phyloP scores from a whole-genome alignment of 1,140 invertebrate genomes.

The Zaprionus capensis region DNA sequence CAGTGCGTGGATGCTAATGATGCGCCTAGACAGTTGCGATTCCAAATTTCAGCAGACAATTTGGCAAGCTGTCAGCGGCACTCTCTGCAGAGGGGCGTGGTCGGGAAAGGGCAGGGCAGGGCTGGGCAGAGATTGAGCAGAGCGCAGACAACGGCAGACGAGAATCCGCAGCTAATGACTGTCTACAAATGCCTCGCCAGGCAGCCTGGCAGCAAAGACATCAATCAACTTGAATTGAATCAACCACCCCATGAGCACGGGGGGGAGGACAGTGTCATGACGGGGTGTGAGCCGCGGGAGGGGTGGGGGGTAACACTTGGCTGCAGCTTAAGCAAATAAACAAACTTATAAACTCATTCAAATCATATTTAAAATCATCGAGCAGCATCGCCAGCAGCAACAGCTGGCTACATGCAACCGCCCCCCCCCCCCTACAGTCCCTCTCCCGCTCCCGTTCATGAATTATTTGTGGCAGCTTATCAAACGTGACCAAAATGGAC shows the following conservation, averaged over 20 bases:
- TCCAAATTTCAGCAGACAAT: constrained; percentile 66
- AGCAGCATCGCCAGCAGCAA: constrained; percentile 43
- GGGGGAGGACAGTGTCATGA: not conserved
- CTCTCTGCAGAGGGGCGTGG: constrained; percentile 52
- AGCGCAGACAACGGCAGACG: constrained; percentile 28
- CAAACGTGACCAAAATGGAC: constrained; percentile 75
- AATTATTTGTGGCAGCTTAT: constrained; percentile 79
- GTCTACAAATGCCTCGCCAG: constrained; percentile 57
- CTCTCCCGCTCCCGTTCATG: constrained; percentile 55
- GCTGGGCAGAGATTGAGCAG: constrained; percentile 34
- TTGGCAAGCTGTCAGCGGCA: constrained; percentile 78
- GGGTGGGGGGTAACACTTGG: constrained; percentile 18
- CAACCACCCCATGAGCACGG: constrained; percentile 26
- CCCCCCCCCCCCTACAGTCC: not conserved
- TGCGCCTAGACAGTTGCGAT: constrained; percentile 34
- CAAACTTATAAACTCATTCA: constrained; percentile 80
- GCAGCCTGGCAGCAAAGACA: constrained; percentile 63
- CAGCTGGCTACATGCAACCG: constrained; percentile 52
- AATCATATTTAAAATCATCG: constrained; percentile 81
- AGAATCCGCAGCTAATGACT: constrained; percentile 70
- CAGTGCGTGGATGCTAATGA: constrained; percentile 56
- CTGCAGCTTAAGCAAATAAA: constrained; percentile 72
- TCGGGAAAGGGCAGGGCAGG: constrained; percentile 20
- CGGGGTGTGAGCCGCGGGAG: not conserved
- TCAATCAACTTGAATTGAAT: constrained; percentile 69